A percentile compares a stretch with the other conserved stretches of the same genome.
phyloP scores from a whole-genome alignment of 1,140 invertebrate genomes.

The Bombus breviceps region DNA sequence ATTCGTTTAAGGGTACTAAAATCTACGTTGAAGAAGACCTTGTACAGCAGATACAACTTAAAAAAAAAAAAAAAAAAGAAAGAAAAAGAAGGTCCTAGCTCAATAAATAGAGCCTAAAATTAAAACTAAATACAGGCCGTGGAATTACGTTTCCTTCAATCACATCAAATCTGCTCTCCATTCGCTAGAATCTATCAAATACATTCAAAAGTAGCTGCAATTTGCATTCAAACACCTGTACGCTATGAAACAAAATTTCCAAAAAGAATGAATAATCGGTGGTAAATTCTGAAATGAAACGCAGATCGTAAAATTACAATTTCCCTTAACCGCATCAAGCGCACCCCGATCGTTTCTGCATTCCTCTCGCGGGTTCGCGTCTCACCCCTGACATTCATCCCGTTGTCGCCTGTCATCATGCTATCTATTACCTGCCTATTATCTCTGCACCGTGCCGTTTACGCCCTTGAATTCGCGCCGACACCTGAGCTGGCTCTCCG shows the following conservation, averaged over 20 bases:
- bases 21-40: neutral
- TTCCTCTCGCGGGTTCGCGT: slow-evolving; percentile 30
- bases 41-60: too few relatives aligned
- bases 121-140: neutral
- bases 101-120: neutral
- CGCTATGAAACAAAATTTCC: neutral
- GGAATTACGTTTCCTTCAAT: neutral
- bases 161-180: neutral
- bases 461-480: slow-evolving; percentile 57
- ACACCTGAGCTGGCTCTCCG: slow-evolving; percentile 41
- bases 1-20: neutral
- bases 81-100: neutral
- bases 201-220: too few relatives aligned
- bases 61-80: too few relatives aligned
- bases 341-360: slow-evolving; percentile 43
- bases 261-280: neutral
- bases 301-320: slow-evolving; percentile 11
- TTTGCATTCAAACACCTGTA: too few relatives aligned
- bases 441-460: slow-evolving; percentile 70
- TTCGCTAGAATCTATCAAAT: neutral
- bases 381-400: slow-evolving; percentile 50
- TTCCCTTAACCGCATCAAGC: slow-evolving; percentile 13
- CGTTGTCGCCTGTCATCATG: slow-evolving; percentile 74
- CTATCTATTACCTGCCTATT: slow-evolving; percentile 76
- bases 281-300: neutral